Percentiles rank a stretch among this genome's conserved stretches.
phyloP scores from a whole-genome alignment of 1,140 invertebrate genomes.

The Hylyphantes graminicola region DNA sequence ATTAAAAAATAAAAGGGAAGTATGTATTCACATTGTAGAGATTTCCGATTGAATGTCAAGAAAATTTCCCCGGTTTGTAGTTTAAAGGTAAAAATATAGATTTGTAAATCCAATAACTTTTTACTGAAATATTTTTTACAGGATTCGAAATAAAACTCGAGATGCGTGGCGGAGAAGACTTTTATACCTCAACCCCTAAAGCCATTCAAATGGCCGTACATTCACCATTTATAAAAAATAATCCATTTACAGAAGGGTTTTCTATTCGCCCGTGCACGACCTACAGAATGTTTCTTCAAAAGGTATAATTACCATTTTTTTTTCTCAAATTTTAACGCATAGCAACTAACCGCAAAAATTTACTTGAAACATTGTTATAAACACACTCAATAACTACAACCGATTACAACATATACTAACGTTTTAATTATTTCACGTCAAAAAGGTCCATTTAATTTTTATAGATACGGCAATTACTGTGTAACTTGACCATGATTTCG shows the following conservation, averaged over 20 bases:
- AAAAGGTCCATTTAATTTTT: no score
- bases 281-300: slow-evolving; percentile 29
- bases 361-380: no score
- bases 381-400: no score
- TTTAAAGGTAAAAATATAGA: neutral
- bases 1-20: neutral
- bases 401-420: no score
- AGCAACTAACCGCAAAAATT: no score
- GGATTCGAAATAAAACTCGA: slow-evolving; percentile 1
- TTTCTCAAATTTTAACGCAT: no score
- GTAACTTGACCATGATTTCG: no score
- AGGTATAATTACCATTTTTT: slow-evolving; percentile 4
- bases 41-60: neutral
- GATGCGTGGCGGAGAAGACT: neutral
- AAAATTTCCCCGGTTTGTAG: neutral
- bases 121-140: neutral
- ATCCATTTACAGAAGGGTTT: slow-evolving; percentile 27
- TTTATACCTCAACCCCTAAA: slow-evolving; percentile 15
- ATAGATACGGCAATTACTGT: no score
- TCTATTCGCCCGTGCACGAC: slow-evolving; percentile 29
- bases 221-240: slow-evolving; percentile 23
- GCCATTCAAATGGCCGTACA: slow-evolving; percentile 41
- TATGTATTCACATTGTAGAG: neutral
- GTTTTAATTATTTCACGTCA: no score
- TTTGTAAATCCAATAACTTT: neutral